phyloP scores from a whole-genome alignment of 2,888 invertebrate genomes.

The Sarcophaga rosellei region DNA sequence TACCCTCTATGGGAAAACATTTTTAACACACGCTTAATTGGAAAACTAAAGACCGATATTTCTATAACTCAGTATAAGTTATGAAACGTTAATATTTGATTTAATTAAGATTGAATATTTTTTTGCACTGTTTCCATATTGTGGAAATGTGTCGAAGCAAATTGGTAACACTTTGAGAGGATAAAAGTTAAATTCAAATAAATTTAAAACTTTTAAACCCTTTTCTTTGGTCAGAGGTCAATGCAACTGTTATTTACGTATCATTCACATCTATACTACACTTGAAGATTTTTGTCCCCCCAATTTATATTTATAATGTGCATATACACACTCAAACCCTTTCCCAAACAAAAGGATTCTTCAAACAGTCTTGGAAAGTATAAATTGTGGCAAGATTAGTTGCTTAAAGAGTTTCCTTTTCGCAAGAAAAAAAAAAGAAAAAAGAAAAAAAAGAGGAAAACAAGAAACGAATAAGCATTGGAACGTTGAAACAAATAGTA shows the following conservation, averaged over 20 bases:
- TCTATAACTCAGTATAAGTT: too few relatives aligned
- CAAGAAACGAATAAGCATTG: background rate
- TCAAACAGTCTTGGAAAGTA: constrained; percentile 7
- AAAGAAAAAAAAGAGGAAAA: background rate
- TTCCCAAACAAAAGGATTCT: constrained; percentile 28
- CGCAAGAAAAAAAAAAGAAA: background rate
- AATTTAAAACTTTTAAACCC: constrained; percentile 32
- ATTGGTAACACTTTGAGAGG: too few relatives aligned
- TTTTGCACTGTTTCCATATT: background rate
- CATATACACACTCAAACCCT: constrained; percentile 9
- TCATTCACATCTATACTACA: constrained; percentile 34
- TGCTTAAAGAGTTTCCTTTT: constrained; percentile 33
- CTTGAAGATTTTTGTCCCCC: constrained; percentile 43
- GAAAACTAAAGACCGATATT: too few relatives aligned
- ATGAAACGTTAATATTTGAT: too few relatives aligned
- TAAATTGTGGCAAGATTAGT: constrained; percentile 38
- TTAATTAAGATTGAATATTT: too few relatives aligned
- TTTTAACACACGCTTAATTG: too few relatives aligned
- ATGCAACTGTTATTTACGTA: constrained; percentile 55
- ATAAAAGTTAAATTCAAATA: background rate
- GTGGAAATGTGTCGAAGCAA: background rate
- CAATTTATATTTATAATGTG: constrained; percentile 62
- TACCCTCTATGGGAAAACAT: too few relatives aligned
- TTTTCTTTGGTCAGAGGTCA: constrained; percentile 57
- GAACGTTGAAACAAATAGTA: constrained; percentile 30